Conservation (phyloP, 2,888 invertebrate genomes). For the Elysia crispata region DNA sequence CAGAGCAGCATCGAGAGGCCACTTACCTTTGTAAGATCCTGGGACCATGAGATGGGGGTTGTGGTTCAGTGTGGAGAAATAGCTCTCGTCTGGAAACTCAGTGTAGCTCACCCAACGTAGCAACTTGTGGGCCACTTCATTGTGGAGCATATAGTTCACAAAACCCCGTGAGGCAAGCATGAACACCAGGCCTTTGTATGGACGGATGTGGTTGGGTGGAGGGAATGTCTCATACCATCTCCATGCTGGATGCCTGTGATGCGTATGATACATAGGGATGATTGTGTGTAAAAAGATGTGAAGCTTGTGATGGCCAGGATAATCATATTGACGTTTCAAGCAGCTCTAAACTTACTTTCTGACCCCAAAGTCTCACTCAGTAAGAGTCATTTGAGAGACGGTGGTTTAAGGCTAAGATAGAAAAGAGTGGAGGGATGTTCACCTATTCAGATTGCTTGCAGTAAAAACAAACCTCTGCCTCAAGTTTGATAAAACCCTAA, state of each 20-base stretch:
- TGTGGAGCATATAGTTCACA: conserved; percentile 64
- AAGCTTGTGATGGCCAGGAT: no score
- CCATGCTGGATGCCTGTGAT: conserved; percentile 40
- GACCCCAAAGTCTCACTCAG: no score
- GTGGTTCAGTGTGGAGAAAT: conserved; percentile 67
- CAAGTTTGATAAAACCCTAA: no score
- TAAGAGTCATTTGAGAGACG: no score
- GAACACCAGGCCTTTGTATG: conserved; percentile 66
- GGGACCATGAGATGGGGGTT: conserved; percentile 64
- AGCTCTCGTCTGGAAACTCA: conserved; percentile 67
- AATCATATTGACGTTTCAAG: no score
- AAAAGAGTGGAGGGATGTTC: no score
- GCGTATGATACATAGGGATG: no score
- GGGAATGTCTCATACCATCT: conserved; percentile 50
- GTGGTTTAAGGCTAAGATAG: no score
- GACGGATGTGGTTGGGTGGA: conserved; percentile 54
- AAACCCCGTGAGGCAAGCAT: conserved; percentile 61
- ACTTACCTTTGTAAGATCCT: conserved; percentile 52
- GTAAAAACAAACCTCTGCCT: neutral
- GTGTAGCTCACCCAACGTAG: conserved; percentile 67
- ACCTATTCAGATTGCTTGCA: no score
- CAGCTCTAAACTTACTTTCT: no score
- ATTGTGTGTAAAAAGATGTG: neutral
- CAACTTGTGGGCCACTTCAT: conserved; percentile 57
- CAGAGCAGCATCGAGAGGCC: no score